phyloP scores from a whole-genome alignment of 2,888 invertebrate genomes.

The Lithodes maja region DNA sequence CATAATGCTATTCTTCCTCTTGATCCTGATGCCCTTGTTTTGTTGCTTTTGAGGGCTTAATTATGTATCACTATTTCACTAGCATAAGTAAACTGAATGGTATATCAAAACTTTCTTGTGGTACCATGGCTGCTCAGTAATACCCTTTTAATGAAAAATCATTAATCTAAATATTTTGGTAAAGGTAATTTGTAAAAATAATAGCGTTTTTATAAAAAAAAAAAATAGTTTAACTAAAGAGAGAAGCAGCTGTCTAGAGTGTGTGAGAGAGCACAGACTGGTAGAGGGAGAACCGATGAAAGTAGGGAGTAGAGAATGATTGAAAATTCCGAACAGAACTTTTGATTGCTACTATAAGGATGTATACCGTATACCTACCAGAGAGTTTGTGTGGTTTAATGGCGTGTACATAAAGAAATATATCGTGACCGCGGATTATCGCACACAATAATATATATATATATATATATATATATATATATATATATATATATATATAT shows the following conservation, averaged over 20 bases:
- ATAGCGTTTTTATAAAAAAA: too few relatives aligned
- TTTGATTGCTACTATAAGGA: neutral
- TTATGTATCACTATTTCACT: too few relatives aligned
- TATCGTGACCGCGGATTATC: neutral
- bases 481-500: neutral
- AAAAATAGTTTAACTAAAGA: neutral
- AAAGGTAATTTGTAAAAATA: too few relatives aligned
- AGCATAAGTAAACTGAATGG: too few relatives aligned
- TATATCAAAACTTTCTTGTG: too few relatives aligned
- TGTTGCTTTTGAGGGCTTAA: too few relatives aligned
- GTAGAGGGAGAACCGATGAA: neutral
- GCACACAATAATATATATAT: constrained; percentile 4
- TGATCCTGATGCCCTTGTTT: too few relatives aligned
- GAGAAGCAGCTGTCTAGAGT: neutral
- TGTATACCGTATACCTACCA: neutral
- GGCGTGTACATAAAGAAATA: neutral
- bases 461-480: constrained; percentile 15
- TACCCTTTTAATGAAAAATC: too few relatives aligned
- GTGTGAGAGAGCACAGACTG: constrained; percentile 9
- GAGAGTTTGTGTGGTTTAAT: neutral
- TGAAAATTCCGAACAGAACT: neutral
- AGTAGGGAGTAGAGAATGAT: neutral
- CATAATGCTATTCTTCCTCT: too few relatives aligned
- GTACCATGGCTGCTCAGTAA: too few relatives aligned
- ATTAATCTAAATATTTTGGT: too few relatives aligned